Conservation (phyloP, 2,113 vertebrate species). For the Elanus axillaris region DNA sequence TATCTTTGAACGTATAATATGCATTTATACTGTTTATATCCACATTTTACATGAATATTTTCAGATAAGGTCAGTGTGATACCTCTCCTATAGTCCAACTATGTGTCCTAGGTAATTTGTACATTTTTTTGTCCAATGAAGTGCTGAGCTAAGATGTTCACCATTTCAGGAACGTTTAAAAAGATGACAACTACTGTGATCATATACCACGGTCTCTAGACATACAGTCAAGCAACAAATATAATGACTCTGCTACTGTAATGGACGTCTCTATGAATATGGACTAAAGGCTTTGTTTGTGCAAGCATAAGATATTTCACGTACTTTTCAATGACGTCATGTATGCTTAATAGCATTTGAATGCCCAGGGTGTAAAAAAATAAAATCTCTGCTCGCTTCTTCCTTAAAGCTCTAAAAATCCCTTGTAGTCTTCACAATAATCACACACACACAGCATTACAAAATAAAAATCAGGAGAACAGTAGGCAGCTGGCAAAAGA, state of each 20-base stretch:
- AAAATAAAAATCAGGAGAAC: slow-evolving; percentile 17
- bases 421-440: slow-evolving; percentile 29
- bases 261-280: background rate
- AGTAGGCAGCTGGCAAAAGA: slow-evolving; percentile 36
- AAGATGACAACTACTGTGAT: background rate
- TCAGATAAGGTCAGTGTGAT: background rate
- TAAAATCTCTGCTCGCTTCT: background rate
- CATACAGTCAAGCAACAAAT: background rate
- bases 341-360: background rate
- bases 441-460: background rate
- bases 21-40: background rate
- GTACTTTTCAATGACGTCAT: background rate
- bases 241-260: background rate
- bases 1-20: background rate
- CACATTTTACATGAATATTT: background rate
- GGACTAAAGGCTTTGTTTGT: background rate
- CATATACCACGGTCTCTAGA: background rate
- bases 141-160: background rate
- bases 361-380: background rate
- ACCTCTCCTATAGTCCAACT: background rate
- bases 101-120: background rate
- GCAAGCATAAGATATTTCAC: background rate
- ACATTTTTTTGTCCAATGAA: background rate
- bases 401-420: slow-evolving; percentile 18
- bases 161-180: background rate